Evolutionary conservation across 2,888 invertebrate species (phyloP).

Genomic region (Lasioglossum figueresi): DNA sequence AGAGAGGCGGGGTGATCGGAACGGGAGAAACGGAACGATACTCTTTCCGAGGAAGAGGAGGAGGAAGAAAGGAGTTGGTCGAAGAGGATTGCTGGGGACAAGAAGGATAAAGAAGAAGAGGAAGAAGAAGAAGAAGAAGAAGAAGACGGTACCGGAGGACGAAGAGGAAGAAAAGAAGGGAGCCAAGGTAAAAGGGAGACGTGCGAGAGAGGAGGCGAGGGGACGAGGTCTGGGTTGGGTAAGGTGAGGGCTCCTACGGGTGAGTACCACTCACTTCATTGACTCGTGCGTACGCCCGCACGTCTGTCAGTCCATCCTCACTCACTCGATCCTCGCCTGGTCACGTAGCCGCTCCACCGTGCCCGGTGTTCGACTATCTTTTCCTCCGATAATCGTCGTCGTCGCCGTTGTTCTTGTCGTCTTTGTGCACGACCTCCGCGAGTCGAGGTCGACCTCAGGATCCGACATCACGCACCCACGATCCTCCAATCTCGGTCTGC

Average conservation of each 20-base stretch:
- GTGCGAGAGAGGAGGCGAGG: slow-evolving; percentile 43
- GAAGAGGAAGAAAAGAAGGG: slow-evolving; percentile 58
- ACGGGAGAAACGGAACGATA: slow-evolving; percentile 57
- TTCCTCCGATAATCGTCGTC: background rate
- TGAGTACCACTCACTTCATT: slow-evolving; percentile 79
- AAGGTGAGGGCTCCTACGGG: slow-evolving; percentile 76
- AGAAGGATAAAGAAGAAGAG: slow-evolving; percentile 40
- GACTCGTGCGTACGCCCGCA: slow-evolving; percentile 79
- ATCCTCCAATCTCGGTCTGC: slow-evolving; percentile 5
- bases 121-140: slow-evolving; percentile 29
- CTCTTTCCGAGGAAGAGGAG: slow-evolving; percentile 22
- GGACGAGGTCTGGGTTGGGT: slow-evolving; percentile 72
- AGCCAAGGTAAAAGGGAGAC: slow-evolving; percentile 57
- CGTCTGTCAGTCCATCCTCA: slow-evolving; percentile 73
- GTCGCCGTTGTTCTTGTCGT: background rate
- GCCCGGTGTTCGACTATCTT: slow-evolving; percentile 14
- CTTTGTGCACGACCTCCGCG: slow-evolving; percentile 17
- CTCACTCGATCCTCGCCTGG: slow-evolving; percentile 65
- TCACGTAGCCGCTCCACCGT: slow-evolving; percentile 33
- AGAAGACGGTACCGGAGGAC: slow-evolving; percentile 49
- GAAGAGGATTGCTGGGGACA: slow-evolving; percentile 11
- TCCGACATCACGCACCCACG: background rate
- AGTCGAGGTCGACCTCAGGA: slow-evolving; percentile 20
- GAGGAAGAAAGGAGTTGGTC: slow-evolving; percentile 38
- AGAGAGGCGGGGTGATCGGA: slow-evolving; percentile 41